A percentile compares a stretch with the other conserved stretches of the same genome.
Evolutionary conservation across 2,888 invertebrate species (phyloP).

Genomic region (Argyresthia goedartella): DNA sequence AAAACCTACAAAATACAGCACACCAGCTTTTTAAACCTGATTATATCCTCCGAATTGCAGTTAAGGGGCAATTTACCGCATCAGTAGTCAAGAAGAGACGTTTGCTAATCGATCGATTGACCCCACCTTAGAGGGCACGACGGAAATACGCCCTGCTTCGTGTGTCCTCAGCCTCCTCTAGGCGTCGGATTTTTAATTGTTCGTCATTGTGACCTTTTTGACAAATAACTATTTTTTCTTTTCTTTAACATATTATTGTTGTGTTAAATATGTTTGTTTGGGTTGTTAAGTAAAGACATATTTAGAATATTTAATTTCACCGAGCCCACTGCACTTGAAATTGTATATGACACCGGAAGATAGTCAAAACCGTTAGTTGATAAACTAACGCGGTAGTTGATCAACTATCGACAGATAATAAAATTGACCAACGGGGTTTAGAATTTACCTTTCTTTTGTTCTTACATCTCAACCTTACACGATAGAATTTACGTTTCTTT

Average conservation of each 20-base stretch:
- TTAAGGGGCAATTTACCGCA: conserved; percentile 60
- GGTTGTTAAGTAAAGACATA: too few species aligned
- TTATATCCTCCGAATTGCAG: conserved; percentile 29
- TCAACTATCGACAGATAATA: too few species aligned
- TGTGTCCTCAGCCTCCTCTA: conserved; percentile 29
- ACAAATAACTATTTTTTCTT: background rate
- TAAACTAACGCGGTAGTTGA: too few species aligned
- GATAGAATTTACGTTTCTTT: too few species aligned
- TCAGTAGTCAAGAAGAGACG: conserved; percentile 61
- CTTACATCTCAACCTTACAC: too few species aligned
- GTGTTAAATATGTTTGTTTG: too few species aligned
- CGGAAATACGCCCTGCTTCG: conserved; percentile 43
- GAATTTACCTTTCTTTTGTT: too few species aligned
- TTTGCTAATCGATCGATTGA: conserved; percentile 69
- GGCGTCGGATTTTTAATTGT: background rate
- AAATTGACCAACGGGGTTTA: too few species aligned
- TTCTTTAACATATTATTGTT: background rate
- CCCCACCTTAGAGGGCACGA: conserved; percentile 44
- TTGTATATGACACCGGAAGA: too few species aligned
- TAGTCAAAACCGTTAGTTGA: too few species aligned
- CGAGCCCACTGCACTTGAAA: too few species aligned
- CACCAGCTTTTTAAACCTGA: conserved; percentile 20
- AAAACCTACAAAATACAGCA: background rate
- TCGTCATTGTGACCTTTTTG: conserved; percentile 1
- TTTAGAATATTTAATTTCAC: too few species aligned